Base-by-base conservation (phyloP, 23 tunicate genomes). In the Trididemnum nubilum region DNA sequence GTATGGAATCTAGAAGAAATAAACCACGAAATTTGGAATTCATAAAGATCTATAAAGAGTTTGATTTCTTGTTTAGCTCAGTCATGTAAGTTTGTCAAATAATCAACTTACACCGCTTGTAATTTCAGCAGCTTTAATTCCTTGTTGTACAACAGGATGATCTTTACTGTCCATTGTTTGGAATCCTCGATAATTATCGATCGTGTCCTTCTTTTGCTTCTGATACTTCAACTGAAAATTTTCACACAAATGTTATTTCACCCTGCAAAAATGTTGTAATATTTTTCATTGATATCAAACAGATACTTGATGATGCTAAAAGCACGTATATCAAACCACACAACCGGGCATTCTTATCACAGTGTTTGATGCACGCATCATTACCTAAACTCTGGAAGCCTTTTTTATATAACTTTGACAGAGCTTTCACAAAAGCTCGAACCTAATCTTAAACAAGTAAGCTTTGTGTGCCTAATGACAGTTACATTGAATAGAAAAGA, bases 131-230 rank as follows among this genome's bases (percentile, higher is more conserved):
- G 85, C 83, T 74, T 87, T 75, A 31, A 75, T 80, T 63, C 87
- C 83, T 79, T 85, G 93, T 75, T 83, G 83, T 36, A 93, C 98
- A 73, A 93, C 81, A 34, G 98, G 98, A 81, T 93, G 98, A 26
- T 87, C 93, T 35, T 79, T 79, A 51, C 89, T 75, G 65, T 93
- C 93, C 89, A 93, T 87, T 30, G 93, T 93, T 54, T 93, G 98
- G 51, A 83, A 93, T 54, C 98, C 98, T 4, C 89, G 84, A 85
- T 87, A 85, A 21, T 84, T 52, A 60, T 93, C 92, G 28, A 88
- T 84, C 15, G 74, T 79, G 79, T 93, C 93, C 4, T 73, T 36
- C 36, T 76, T 74, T 67, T 88, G 93, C 34, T 88, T 88, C 54
- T 87, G 87, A 75, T 93, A 93, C 49, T 93, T 77, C 49, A 83